Conservation (phyloP, 2,888 invertebrate genomes). For the Napeogenes inachia region DNA sequence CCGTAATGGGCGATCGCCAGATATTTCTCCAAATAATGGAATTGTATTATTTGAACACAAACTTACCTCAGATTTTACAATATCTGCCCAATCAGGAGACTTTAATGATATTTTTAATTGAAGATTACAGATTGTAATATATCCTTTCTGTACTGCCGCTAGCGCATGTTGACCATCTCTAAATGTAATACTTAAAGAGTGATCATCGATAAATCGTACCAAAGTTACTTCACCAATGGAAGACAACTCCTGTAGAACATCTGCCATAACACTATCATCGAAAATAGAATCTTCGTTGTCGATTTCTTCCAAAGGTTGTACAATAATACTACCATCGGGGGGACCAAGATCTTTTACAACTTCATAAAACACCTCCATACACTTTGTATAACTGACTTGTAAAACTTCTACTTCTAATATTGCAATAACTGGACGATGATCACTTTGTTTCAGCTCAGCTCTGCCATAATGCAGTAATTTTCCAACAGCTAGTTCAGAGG, state of each 20-base stretch:
- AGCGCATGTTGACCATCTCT: constrained; percentile 93
- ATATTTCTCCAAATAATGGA: constrained; percentile 79
- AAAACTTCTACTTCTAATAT: constrained; percentile 92
- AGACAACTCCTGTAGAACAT: constrained; percentile 87
- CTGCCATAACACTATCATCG: constrained; percentile 88
- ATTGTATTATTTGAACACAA: constrained; percentile 91
- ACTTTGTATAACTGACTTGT: constrained; percentile 85
- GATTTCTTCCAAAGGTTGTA: constrained; percentile 69
- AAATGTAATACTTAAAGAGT: constrained; percentile 93
- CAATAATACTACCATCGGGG: constrained; percentile 94
- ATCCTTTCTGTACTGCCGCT: constrained; percentile 79
- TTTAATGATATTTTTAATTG: constrained; percentile 85
- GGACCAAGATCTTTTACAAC: constrained; percentile 93
- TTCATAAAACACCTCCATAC: constrained; percentile 89
- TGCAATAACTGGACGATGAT: constrained; percentile 97
- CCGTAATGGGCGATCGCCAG: constrained; percentile 56
- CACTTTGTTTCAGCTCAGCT: constrained; percentile 97
- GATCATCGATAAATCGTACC: constrained; percentile 90
- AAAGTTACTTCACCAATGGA: constrained; percentile 93
- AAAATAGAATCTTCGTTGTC: constrained; percentile 79
- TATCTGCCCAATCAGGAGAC: constrained; percentile 90
- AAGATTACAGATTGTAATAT: constrained; percentile 80
- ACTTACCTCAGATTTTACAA: constrained; percentile 88
- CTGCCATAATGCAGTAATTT: constrained; percentile 92
- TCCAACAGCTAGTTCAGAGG: constrained; percentile 85